A percentile compares a stretch with the other conserved stretches of the same genome.
phyloP scores from a whole-genome alignment of 2,113 vertebrate species.

The Formicarius rufipectus region DNA sequence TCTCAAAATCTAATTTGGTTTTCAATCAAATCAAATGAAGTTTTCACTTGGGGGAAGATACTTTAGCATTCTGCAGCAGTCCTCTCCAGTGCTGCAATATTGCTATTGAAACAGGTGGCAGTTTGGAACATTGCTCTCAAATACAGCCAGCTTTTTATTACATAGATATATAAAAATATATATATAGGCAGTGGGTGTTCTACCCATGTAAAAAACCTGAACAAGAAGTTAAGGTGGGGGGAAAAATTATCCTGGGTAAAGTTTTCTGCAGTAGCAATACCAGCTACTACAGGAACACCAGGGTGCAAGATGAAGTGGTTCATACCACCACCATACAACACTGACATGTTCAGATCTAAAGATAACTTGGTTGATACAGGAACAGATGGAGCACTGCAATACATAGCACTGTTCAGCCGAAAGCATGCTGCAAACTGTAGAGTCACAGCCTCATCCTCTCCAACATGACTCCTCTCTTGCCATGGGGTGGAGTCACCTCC shows the following conservation, averaged over 20 bases:
- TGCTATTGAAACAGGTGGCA: slow-evolving; percentile 47
- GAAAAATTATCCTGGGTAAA: neutral
- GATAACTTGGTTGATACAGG: slow-evolving; percentile 33
- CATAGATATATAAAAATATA: neutral
- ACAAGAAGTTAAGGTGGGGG: neutral
- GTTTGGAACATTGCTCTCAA: slow-evolving; percentile 23
- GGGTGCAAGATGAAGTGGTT: slow-evolving; percentile 4
- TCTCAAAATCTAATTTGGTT: slow-evolving; percentile 23
- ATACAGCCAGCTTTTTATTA: neutral
- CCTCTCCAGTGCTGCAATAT: neutral
- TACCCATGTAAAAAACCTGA: slow-evolving; percentile 27
- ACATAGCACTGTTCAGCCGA: slow-evolving; percentile 10
- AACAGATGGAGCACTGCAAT: slow-evolving; percentile 55
- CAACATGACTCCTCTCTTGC: neutral
- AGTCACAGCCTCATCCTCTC: neutral
- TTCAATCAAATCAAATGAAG: slow-evolving; percentile 43
- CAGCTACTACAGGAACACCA: slow-evolving; percentile 27
- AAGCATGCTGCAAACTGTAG: neutral
- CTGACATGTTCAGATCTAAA: slow-evolving; percentile 50
- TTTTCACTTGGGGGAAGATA: slow-evolving; percentile 5
- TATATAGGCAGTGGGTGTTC: slow-evolving; percentile 12
- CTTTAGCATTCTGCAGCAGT: slow-evolving; percentile 32
- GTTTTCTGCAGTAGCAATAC: slow-evolving; percentile 1
- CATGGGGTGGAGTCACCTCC: neutral
- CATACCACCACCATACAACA: slow-evolving; percentile 23